Conservation (phyloP, 2,113 vertebrate species). For the Cyphomyrus plagiostoma region DNA sequence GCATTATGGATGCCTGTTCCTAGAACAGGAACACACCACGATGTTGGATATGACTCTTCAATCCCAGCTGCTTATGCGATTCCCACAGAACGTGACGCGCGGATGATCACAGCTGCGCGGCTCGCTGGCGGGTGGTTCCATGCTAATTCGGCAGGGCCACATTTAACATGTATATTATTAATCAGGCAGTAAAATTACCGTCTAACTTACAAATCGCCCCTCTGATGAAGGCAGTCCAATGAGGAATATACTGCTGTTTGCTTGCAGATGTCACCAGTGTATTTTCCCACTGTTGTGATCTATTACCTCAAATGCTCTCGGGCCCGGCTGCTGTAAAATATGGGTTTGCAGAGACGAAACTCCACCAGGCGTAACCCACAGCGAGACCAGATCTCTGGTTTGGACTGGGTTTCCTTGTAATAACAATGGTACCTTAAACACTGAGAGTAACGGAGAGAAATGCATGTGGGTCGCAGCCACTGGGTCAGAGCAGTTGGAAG, state of each 20-base stretch:
- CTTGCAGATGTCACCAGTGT: constrained; percentile 8
- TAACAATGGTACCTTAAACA: background rate
- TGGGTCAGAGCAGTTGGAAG: background rate
- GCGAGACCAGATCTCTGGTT: background rate
- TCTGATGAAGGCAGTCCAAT: background rate
- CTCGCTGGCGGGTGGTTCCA: background rate
- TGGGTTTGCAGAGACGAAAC: background rate
- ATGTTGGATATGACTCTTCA: background rate
- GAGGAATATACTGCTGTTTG: constrained; percentile 7
- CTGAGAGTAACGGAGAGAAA: background rate
- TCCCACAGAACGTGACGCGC: background rate
- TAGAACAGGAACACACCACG: background rate
- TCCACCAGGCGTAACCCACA: background rate
- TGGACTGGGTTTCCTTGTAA: background rate
- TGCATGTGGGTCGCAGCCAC: background rate
- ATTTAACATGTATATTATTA: background rate
- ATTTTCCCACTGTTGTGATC: background rate
- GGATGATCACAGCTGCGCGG: background rate
- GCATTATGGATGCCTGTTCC: background rate
- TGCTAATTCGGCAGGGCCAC: background rate
- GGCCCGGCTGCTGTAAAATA: background rate
- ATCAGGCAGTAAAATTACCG: background rate
- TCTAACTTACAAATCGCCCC: background rate
- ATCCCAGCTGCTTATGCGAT: background rate
- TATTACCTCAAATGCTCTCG: background rate